Percentiles rank a stretch among this genome's conserved stretches.
These are phyloP conservation scores for Chunga burmeisteri DNA, from an alignment of 2,113 vertebrate genomes.

Conservation along the genomic window DNA sequence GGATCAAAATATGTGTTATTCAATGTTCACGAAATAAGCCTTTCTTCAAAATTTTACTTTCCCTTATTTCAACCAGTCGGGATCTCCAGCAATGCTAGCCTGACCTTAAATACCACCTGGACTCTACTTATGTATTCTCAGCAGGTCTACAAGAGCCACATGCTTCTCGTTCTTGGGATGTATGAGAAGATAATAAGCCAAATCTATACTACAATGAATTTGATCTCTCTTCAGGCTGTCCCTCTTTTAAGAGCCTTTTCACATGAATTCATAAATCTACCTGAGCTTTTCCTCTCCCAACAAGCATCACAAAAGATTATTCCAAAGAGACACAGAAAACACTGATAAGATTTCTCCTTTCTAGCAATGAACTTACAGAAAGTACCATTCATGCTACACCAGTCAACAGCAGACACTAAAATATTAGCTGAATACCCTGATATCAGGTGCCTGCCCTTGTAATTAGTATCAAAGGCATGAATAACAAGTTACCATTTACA, in stretches of 20 bases:
- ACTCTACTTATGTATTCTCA: background rate
- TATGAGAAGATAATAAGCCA: background rate
- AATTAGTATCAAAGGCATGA: background rate
- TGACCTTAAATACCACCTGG: conserved; percentile 36
- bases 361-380: background rate
- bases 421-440: background rate
- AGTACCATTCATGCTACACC: background rate
- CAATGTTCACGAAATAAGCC: background rate
- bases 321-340: background rate
- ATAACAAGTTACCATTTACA: background rate
- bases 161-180: background rate
- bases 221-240: background rate
- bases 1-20: background rate
- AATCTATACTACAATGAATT: background rate
- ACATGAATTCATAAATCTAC: background rate
- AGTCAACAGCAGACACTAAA: background rate
- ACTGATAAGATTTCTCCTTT: background rate
- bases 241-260: background rate
- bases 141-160: background rate
- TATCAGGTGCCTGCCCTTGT: background rate
- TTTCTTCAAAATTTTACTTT: background rate
- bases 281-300: background rate
- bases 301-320: background rate
- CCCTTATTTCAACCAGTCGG: background rate
- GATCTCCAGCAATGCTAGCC: background rate